Percentiles rank a stretch among this genome's conserved stretches.
phyloP scores from a whole-genome alignment of 2,888 invertebrate genomes.

The Parasteatoda lunata region DNA sequence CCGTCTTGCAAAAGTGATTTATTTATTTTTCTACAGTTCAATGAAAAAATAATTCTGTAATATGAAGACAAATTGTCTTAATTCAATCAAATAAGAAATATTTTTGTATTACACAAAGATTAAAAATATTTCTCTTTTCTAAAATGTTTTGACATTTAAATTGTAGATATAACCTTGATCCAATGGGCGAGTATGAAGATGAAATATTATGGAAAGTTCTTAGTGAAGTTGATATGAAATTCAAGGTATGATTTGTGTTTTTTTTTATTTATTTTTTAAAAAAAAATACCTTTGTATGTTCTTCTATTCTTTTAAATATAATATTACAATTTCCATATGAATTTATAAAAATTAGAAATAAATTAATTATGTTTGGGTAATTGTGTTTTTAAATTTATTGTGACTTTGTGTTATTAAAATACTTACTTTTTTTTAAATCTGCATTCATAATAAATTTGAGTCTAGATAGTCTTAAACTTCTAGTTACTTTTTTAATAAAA shows the following conservation, averaged over 20 bases:
- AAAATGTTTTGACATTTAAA: neutral
- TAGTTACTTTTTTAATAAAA: no score
- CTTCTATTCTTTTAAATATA: no score
- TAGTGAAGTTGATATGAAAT: constrained; percentile 74
- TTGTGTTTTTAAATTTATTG: neutral
- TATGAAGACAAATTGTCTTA: no score
- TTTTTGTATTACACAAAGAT: neutral
- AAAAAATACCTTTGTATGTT: no score
- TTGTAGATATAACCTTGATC: constrained; percentile 75
- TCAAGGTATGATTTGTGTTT: constrained; percentile 73
- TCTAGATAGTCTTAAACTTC: no score
- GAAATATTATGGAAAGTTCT: constrained; percentile 74
- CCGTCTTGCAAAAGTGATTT: no score
- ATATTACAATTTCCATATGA: no score
- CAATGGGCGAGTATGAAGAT: constrained; percentile 73
- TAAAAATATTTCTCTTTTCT: neutral
- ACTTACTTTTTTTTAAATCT: neutral
- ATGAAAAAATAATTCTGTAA: no score
- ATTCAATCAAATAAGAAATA: neutral
- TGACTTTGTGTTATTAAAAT: neutral
- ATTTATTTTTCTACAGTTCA: no score
- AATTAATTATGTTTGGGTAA: neutral
- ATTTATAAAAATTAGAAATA: no score
- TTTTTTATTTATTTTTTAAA: no score
- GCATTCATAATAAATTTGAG: neutral